phyloP scores from a whole-genome alignment of 1,140 invertebrate genomes.

The Cheumatopsyche charites region DNA sequence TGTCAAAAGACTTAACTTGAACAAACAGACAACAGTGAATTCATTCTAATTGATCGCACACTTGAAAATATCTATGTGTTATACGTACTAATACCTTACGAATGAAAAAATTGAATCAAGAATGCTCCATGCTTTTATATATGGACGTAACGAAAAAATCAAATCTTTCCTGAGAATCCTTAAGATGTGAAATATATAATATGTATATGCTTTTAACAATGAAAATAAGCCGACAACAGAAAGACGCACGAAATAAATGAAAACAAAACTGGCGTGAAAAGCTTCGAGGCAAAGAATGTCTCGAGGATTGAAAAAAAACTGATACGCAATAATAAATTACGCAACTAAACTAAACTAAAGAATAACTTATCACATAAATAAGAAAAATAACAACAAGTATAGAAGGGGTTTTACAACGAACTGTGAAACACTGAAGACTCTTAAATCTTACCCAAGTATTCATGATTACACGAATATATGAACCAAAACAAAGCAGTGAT shows the following conservation, averaged over 20 bases:
- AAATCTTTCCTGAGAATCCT: not conserved
- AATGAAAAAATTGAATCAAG: no score
- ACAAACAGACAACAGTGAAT: no score
- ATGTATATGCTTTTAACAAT: not conserved
- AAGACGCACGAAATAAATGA: not conserved
- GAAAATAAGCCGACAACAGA: not conserved
- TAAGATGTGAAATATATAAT: not conserved
- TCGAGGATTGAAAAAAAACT: slow-evolving; percentile 4
- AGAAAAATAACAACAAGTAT: slow-evolving; percentile 20
- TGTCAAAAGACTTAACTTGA: no score
- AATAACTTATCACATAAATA: slow-evolving; percentile 24
- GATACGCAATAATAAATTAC: slow-evolving; percentile 14
- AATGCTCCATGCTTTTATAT: not conserved
- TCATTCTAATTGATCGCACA: no score
- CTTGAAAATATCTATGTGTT: no score
- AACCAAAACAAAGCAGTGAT: slow-evolving; percentile 30
- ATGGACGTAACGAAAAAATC: not conserved
- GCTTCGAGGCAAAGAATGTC: not conserved
- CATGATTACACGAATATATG: not conserved
- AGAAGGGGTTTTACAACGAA: not conserved
- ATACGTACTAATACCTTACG: no score
- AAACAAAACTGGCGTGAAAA: slow-evolving; percentile 5
- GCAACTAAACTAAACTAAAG: slow-evolving; percentile 9
- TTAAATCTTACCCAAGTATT: slow-evolving; percentile 6
- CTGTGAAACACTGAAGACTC: slow-evolving; percentile 6